phyloP scores from a whole-genome alignment of 2,797 vertebrate genomes.

The Semotilus atromaculatus region DNA sequence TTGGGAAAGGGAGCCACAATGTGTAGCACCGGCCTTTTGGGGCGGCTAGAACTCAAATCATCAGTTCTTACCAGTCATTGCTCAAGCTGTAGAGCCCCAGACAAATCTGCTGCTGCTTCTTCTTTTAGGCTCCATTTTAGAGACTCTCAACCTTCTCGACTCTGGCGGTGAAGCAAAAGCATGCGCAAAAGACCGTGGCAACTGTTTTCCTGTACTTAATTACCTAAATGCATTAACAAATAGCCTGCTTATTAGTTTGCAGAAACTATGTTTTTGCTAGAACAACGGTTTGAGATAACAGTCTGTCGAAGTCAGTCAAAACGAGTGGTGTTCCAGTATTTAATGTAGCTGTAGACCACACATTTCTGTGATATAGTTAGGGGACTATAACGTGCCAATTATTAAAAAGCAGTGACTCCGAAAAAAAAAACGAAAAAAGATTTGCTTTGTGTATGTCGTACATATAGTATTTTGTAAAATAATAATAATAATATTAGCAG shows the following conservation, averaged over 20 bases:
- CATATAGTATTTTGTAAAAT: slow-evolving; percentile 88
- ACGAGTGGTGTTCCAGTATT: slow-evolving; percentile 79
- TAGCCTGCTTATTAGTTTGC: slow-evolving; percentile 68
- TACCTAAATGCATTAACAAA: slow-evolving; percentile 58
- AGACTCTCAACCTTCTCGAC: slow-evolving; percentile 23
- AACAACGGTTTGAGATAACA: slow-evolving; percentile 67
- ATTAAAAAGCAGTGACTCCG: slow-evolving; percentile 85
- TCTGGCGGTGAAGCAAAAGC: slow-evolving; percentile 58
- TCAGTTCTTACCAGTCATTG: slow-evolving; percentile 39
- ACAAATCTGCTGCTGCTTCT: slow-evolving; percentile 47
- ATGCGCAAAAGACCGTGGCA: slow-evolving; percentile 77
- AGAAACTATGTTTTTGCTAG: slow-evolving; percentile 51
- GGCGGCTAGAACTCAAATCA: slow-evolving; percentile 56
- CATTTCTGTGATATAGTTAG: slow-evolving; percentile 83
- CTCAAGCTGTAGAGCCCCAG: slow-evolving; percentile 45
- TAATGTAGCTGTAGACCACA: slow-evolving; percentile 84
- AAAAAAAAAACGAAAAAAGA: slow-evolving; percentile 59
- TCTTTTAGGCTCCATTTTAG: slow-evolving; percentile 39
- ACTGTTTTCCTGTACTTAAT: slow-evolving; percentile 70
- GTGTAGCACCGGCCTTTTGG: slow-evolving; percentile 64
- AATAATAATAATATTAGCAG: slow-evolving; percentile 68
- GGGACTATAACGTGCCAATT: slow-evolving; percentile 93
- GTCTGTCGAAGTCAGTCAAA: slow-evolving; percentile 58
- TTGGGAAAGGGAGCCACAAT: slow-evolving; percentile 64
- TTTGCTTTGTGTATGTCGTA: slow-evolving; percentile 90